Evolutionary conservation across 2,888 invertebrate species (phyloP).

Genomic region (Pheosia gnoma): DNA sequence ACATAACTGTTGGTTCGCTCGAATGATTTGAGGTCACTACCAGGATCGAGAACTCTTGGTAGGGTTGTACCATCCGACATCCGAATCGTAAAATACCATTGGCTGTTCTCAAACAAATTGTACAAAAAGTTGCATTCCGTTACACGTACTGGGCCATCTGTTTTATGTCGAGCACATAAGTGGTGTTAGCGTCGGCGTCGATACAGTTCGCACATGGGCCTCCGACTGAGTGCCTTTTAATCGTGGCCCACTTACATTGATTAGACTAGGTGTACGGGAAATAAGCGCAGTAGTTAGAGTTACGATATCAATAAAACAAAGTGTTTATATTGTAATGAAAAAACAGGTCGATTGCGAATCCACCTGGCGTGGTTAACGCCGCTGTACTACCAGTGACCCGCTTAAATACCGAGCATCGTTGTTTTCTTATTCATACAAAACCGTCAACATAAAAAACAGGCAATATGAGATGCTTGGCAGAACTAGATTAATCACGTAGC

Average conservation of each 20-base stretch:
- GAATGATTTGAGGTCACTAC: neutral
- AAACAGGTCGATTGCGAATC: conserved; percentile 5
- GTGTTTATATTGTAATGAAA: conserved; percentile 18
- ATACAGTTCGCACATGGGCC: conserved; percentile 65
- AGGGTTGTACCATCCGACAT: conserved; percentile 5
- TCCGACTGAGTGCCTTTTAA: conserved; percentile 63
- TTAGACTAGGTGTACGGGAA: conserved; percentile 36
- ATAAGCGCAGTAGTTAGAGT: conserved; percentile 24
- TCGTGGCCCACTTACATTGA: conserved; percentile 61
- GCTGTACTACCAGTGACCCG: neutral
- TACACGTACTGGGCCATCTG: conserved; percentile 56
- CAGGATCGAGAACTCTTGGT: conserved; percentile 1
- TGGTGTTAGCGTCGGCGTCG: conserved; percentile 51
- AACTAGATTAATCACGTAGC: too few relatives aligned
- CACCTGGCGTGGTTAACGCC: neutral
- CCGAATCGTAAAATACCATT: conserved; percentile 19
- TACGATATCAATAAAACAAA: conserved; percentile 12
- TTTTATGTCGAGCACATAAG: conserved; percentile 57
- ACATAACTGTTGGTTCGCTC: neutral
- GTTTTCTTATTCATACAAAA: too few relatives aligned
- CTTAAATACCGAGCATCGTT: too few relatives aligned
- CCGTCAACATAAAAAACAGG: too few relatives aligned
- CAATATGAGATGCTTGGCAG: too few relatives aligned
- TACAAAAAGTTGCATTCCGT: conserved; percentile 50
- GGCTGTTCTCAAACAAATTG: conserved; percentile 34